These are phyloP conservation scores for Trematomus loennbergii DNA, from an alignment of 2,113 vertebrate genomes.

Conservation along the genomic window DNA sequence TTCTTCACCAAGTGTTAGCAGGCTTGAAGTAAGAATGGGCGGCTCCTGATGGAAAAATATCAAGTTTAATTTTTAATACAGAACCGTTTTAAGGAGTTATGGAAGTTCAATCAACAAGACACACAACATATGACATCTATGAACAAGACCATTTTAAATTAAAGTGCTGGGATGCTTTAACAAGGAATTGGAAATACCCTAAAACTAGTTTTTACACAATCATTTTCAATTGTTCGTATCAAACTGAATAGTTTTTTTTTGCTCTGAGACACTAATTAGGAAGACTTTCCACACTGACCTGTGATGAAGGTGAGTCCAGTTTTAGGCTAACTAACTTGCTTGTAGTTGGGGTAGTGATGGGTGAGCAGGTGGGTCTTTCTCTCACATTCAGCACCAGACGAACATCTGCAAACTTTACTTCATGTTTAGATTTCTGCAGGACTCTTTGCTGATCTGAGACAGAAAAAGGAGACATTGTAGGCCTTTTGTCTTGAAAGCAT, in stretches of 20 bases:
- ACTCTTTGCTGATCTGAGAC: slow-evolving; percentile 65
- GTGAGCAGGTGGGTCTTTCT: slow-evolving; percentile 1
- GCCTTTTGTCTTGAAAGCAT: not conserved
- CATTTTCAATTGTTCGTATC: too few relatives aligned
- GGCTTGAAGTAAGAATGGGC: too few relatives aligned
- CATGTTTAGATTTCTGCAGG: slow-evolving; percentile 43
- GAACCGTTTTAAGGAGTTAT: not conserved
- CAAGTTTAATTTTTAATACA: not conserved
- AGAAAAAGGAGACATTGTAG: not conserved
- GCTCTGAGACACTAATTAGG: too few relatives aligned
- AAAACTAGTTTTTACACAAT: too few relatives aligned
- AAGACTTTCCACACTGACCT: slow-evolving; percentile 35
- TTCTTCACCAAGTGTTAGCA: slow-evolving; percentile 22
- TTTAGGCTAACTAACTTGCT: not conserved
- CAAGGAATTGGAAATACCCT: too few relatives aligned
- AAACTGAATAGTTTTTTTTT: too few relatives aligned
- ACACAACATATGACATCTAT: not conserved
- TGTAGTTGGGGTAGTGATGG: not conserved
- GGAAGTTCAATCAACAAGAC: not conserved
- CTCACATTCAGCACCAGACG: slow-evolving; percentile 45
- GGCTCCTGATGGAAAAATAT: not conserved
- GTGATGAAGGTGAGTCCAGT: not conserved
- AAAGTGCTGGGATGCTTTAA: not conserved
- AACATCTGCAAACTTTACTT: slow-evolving; percentile 19
- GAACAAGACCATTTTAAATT: not conserved